A percentile compares a stretch with the other conserved stretches of the same genome.
Evolutionary conservation across 2,797 vertebrate genomes (phyloP).

Genomic region (Prunella strophiata): DNA sequence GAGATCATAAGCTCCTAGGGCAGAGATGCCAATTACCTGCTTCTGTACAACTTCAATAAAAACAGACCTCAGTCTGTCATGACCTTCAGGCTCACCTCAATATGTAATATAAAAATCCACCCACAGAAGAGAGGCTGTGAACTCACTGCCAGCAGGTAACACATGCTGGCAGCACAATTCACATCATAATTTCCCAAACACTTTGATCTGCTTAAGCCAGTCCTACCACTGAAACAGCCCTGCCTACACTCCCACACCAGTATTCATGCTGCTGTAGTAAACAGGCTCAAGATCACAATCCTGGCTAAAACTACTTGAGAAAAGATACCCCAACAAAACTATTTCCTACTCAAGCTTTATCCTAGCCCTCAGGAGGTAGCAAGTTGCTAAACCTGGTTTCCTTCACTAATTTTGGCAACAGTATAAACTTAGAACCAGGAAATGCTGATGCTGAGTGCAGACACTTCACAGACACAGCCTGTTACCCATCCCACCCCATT

Average conservation of each 20-base stretch:
- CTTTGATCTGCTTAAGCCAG: conserved; percentile 3
- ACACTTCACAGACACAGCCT: neutral
- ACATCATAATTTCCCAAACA: neutral
- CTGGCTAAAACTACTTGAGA: neutral
- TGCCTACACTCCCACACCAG: neutral
- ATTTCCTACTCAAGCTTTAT: neutral
- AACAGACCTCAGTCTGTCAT: neutral
- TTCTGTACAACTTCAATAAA: neutral
- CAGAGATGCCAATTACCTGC: neutral
- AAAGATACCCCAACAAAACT: neutral
- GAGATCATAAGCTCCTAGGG: neutral
- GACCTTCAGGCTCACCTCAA: conserved; percentile 4
- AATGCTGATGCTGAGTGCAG: neutral
- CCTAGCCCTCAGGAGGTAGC: neutral
- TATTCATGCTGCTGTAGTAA: neutral
- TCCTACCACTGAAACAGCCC: neutral
- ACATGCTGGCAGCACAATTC: neutral
- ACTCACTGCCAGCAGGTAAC: neutral
- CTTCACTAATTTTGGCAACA: neutral
- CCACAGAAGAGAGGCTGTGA: neutral
- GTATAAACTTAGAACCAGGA: neutral
- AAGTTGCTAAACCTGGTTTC: neutral
- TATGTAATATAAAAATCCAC: neutral
- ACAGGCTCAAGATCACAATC: neutral
- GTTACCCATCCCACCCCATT: neutral